Base-by-base conservation (phyloP, 2,113 vertebrate species). In the Cinclus cinclus region DNA sequence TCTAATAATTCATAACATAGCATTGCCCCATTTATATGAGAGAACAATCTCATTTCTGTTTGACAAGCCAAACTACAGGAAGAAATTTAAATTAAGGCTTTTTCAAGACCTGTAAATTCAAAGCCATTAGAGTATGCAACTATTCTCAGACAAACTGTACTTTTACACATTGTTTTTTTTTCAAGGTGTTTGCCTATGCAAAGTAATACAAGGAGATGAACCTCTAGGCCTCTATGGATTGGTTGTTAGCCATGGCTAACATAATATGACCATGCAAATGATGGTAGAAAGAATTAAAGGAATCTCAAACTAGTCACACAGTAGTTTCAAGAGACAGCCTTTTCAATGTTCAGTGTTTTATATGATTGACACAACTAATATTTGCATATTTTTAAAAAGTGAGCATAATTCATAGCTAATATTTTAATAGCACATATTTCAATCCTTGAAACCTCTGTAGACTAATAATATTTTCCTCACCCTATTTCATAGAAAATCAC, bases 141-240 rank as follows among this genome's bases (percentile, higher is more conserved):
- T 42, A 22, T 68, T 69, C 18, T 65, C 25, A 71, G 39, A 11
- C 9, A 83, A 83, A 67, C 3, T 18, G 4, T 22, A 8, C 9
- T 60, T 85, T 50, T 53, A 31, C 7, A 28, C 6, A 15, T 30
- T 21, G 30, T 1, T 3, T 68, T 87, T 87, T 37, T 81, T 83
- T 47, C 21, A 59, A 53, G 5, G 6, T 37, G 17, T 46, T 87
- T 81, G 3, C 6, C 25, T 16, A 41, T 35, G 7, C 1, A 59
- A 71, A 69, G 23, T 56, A 86, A 65, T 47, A 11, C 2, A 33
- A 71, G 8, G 30, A 9, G 4, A 23, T 59, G 47, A 63, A 68
- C 0, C 9, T 82, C 55, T 64, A 19, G 7, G 5, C 2, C 2
- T 46, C 2, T 23, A 7, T 44, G 49, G 15, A 49, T 13, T 12